These are phyloP conservation scores for Urocitellus parryii DNA, from an alignment of 2,113 vertebrate genomes.

Conservation along the genomic window DNA sequence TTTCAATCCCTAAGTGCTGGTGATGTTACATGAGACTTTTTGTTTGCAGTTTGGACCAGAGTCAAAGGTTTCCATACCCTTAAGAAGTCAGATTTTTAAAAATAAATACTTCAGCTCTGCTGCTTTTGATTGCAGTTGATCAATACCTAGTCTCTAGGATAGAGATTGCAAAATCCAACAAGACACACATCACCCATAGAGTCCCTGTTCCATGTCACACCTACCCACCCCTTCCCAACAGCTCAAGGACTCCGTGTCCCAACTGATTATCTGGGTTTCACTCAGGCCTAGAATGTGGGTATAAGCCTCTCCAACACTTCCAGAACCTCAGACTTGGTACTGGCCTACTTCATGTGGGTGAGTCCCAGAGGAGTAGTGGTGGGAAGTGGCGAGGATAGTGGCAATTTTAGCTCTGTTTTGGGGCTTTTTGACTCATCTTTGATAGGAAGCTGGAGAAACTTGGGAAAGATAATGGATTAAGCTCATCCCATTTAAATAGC, in stretches of 20 bases:
- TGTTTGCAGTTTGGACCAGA: not conserved
- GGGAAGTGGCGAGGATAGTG: not conserved
- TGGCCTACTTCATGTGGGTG: not conserved
- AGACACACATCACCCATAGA: not conserved
- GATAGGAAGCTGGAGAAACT: not conserved
- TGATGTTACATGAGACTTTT: not conserved
- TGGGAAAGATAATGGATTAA: not conserved
- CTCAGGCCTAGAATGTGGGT: not conserved
- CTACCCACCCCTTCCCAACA: not conserved
- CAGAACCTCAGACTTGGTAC: not conserved
- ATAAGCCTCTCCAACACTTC: not conserved
- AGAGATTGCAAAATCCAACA: not conserved
- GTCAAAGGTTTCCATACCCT: not conserved
- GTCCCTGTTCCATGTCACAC: rapidly evolving
- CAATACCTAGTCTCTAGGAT: not conserved
- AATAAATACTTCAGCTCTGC: not conserved
- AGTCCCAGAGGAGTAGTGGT: not conserved
- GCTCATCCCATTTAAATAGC: constrained; percentile 39
- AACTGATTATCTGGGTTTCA: not conserved
- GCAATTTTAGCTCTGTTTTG: constrained; percentile 52
- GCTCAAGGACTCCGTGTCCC: not conserved
- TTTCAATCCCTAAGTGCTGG: not conserved
- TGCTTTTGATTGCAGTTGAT: not conserved
- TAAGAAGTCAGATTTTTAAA: not conserved
- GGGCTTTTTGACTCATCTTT: constrained; percentile 61